phyloP scores from a whole-genome alignment of 2,888 invertebrate species.

The Teleogryllus oceanicus region DNA sequence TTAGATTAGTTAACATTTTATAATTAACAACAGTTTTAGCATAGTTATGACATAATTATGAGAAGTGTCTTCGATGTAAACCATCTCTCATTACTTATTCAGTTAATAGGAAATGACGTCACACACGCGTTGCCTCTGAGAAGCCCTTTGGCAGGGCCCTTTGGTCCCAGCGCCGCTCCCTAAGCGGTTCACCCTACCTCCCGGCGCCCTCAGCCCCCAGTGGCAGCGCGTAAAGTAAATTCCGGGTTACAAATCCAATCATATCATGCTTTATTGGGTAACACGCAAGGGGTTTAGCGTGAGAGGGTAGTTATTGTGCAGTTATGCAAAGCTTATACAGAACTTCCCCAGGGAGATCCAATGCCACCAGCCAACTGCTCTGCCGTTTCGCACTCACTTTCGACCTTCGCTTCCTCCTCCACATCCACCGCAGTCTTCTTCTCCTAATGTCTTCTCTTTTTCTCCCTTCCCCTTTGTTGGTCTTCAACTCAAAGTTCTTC shows the following conservation, averaged over 20 bases:
- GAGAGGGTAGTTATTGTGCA: slow-evolving; percentile 1
- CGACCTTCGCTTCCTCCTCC: neutral
- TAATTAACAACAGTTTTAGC: too few species aligned
- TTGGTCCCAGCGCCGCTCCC: too few species aligned
- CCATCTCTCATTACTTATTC: too few species aligned
- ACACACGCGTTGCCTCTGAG: too few species aligned
- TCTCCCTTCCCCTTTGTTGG: neutral
- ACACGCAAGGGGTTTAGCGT: neutral
- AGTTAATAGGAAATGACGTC: too few species aligned
- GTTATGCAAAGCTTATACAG: slow-evolving; percentile 4
- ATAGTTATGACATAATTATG: too few species aligned
- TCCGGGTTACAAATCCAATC: slow-evolving; percentile 18
- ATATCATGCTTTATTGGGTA: neutral
- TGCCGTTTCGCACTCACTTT: neutral
- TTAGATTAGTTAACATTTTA: too few species aligned
- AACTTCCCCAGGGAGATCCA: neutral
- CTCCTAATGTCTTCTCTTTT: neutral
- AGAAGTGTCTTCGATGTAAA: too few species aligned
- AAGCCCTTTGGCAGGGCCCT: too few species aligned
- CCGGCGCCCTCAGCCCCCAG: neutral
- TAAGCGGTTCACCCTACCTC: too few species aligned
- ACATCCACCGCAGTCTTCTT: neutral
- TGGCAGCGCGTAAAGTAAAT: neutral
- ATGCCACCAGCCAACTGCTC: neutral
- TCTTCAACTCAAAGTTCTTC: neutral